These are phyloP conservation scores for Anodontia alba DNA, from an alignment of 2,888 invertebrate species.

Conservation along the genomic window DNA sequence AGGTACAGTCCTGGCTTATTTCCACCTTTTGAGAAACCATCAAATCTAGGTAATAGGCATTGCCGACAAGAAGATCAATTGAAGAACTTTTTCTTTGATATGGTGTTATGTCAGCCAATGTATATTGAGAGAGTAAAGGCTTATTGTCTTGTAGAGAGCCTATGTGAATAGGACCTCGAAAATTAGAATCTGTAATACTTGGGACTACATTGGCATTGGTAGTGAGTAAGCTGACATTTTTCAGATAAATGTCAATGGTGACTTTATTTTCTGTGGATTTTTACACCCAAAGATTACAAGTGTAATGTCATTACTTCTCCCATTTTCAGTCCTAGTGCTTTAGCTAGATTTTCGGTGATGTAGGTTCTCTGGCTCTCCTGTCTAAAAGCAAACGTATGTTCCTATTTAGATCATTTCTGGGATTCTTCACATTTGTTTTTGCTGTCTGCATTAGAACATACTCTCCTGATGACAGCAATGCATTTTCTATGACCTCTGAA, in stretches of 20 bases:
- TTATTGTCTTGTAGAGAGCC: neutral
- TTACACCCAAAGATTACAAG: conserved; percentile 38
- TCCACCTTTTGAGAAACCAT: conserved; percentile 7
- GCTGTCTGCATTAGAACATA: conserved; percentile 31
- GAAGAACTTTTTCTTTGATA: neutral
- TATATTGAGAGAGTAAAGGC: neutral
- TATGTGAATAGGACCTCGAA: neutral
- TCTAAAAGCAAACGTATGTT: conserved; percentile 24
- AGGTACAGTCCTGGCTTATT: conserved; percentile 21
- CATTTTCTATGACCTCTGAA: conserved; percentile 15
- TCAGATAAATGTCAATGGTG: conserved; percentile 14
- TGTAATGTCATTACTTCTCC: conserved; percentile 9
- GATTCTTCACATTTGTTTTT: conserved; percentile 4
- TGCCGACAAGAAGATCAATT: neutral
- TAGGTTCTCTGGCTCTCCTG: conserved; percentile 35
- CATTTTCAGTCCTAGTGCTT: conserved; percentile 3
- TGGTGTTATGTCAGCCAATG: conserved; percentile 4
- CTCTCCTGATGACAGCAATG: conserved; percentile 32
- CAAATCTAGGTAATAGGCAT: conserved; percentile 23
- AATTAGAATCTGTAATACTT: conserved; percentile 22
- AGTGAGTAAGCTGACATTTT: neutral
- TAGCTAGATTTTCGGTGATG: conserved; percentile 25
- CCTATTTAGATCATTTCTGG: neutral
- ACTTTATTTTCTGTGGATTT: conserved; percentile 28
- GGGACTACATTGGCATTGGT: conserved; percentile 22